Base-by-base conservation (phyloP, 2,113 vertebrate genomes). In the Clarias macrocephalus region DNA sequence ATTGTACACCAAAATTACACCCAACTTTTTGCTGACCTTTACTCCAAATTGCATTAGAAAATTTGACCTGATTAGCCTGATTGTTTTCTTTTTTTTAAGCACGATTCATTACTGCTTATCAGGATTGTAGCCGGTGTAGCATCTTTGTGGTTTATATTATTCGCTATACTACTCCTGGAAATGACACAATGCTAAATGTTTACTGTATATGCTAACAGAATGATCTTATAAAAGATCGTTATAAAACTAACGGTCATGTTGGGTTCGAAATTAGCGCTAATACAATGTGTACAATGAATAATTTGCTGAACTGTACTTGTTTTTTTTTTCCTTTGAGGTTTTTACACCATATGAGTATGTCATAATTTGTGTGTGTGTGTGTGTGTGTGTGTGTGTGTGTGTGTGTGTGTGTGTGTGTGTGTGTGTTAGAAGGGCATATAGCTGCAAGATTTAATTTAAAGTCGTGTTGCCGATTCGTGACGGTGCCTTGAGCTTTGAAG, bases 381-480 rank as follows among this genome's bases (percentile, higher is more conserved):
- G 62, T 63, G 33, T 13, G 68, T 21, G 83, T 86, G 70, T 75
- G 75, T 80, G 63, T 54, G 56, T 52, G 59, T 56, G 52, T 82
- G 28, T 79, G 80, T 56, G 62, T 84, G 84, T 88, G 66, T 68
- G 75, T 84, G 76, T 79, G 28, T 76, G 42, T 88, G 86, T 80
- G 80, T 90, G 89, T 75, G 33, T 84, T 54, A 42, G 66, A 33
- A 48, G 42, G 80, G 59, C 16, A 42, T 62, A 73, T 84, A 73
- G 52, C 19, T 13, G 18, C 9, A 28, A 59, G 77, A 80, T 85
- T 63, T 76, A 52, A 77, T 85, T 85, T 63, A 85, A 42, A 63
- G 84, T 65, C n/a, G n/a, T 66, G 73, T 54, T 66, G 84, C 7
- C 60, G 37, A 63, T 85, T 77, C 10, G 68, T 37, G 57, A 48